phyloP scores from a whole-genome alignment of 1,140 invertebrate genomes.

The Reticulitermes speratus region DNA sequence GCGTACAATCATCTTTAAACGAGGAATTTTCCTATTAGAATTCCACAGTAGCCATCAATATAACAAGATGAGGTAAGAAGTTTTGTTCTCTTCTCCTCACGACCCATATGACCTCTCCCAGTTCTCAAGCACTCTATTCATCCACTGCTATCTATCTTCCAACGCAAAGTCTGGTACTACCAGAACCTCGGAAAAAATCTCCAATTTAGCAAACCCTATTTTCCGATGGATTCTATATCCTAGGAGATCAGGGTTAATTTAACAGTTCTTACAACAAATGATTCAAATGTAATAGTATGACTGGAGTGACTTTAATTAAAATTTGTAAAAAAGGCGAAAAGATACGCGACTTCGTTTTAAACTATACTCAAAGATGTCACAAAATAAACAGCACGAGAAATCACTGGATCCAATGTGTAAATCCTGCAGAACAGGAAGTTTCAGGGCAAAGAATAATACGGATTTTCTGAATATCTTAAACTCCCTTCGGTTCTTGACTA shows the following conservation, averaged over 20 bases:
- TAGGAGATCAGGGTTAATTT: constrained; percentile 26
- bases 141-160: not conserved
- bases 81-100: not conserved
- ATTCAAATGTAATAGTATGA: constrained; percentile 29
- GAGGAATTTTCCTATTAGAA: constrained; percentile 33
- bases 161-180: not conserved
- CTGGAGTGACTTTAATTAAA: constrained; percentile 32
- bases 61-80: constrained; percentile 20
- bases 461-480: not conserved
- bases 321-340: constrained; percentile 15
- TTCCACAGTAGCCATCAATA: constrained; percentile 30
- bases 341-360: constrained; percentile 1
- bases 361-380: not conserved
- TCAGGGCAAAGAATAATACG: not conserved
- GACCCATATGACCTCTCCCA: no score
- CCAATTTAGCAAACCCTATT: constrained; percentile 26
- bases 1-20: not conserved
- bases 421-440: not conserved
- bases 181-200: constrained; percentile 19
- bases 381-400: no score
- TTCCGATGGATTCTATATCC: constrained; percentile 25
- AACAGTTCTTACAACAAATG: constrained; percentile 32
- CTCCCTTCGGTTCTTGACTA: not conserved
- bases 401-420: not conserved
- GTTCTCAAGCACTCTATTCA: not conserved